These are phyloP conservation scores for Seladonia tumulorum DNA, from an alignment of 2,888 invertebrate species.

Conservation along the genomic window DNA sequence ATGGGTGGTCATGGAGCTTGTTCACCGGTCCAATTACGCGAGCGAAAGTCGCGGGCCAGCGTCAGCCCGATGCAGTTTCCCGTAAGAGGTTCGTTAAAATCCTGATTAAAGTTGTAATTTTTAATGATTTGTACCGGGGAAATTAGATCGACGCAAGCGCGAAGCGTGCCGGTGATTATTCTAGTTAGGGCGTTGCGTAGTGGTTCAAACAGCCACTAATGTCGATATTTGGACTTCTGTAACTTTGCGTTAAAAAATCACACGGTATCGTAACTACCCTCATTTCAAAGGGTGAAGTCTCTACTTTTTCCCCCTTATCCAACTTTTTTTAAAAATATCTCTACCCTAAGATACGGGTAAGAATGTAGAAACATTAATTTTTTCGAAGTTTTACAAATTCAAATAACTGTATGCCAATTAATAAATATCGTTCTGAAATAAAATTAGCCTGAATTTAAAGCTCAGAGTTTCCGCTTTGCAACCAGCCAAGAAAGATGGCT, in stretches of 20 bases:
- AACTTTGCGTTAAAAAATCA: no score
- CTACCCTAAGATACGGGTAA: background rate
- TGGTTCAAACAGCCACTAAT: background rate
- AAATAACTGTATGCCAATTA: background rate
- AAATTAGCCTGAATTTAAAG: no score
- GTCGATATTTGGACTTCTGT: background rate
- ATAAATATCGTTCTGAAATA: background rate
- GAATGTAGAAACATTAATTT: background rate
- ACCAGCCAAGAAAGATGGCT: background rate
- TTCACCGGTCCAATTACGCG: conserved; percentile 55
- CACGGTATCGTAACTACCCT: no score
- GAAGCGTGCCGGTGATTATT: conserved; percentile 7
- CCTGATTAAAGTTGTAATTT: conserved; percentile 52
- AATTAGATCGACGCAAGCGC: conserved; percentile 31
- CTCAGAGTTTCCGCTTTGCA: background rate
- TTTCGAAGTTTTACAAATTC: background rate
- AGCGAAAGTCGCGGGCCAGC: conserved; percentile 33
- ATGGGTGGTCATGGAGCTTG: conserved; percentile 12
- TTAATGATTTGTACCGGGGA: conserved; percentile 36
- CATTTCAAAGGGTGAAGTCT: no score
- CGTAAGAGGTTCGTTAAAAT: conserved; percentile 53
- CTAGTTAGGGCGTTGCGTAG: background rate
- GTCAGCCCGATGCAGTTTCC: conserved; percentile 35
- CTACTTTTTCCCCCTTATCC: no score
- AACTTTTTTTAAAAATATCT: no score